phyloP scores from a whole-genome alignment of 2,797 vertebrate genomes.

The Hephaestus fuliginosus region DNA sequence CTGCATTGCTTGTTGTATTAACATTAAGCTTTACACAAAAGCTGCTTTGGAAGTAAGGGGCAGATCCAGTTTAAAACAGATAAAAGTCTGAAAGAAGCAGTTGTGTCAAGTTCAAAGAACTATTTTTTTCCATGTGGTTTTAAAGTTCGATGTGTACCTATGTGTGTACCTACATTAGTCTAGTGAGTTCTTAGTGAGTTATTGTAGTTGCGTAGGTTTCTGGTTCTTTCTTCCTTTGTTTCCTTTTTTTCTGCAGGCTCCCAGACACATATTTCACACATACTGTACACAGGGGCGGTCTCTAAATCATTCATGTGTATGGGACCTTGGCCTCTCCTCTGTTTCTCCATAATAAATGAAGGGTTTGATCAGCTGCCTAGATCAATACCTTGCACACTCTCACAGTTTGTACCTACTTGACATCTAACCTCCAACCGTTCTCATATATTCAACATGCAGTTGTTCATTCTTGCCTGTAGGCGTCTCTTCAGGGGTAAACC shows the following conservation, averaged over 20 bases:
- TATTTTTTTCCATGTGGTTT: constrained; percentile 9
- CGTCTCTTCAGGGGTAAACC: constrained; percentile 1
- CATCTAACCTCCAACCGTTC: constrained; percentile 63
- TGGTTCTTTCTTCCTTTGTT: constrained; percentile 11
- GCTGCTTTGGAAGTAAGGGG: not conserved
- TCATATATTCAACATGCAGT: constrained; percentile 34
- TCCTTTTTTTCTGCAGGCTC: not conserved
- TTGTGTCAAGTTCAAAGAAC: constrained; percentile 2
- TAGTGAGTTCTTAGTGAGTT: not conserved
- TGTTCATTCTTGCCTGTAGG: not conserved
- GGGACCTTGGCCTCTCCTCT: constrained; percentile 38
- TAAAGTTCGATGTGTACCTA: not conserved
- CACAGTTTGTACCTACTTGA: constrained; percentile 67
- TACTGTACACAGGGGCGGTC: constrained; percentile 21
- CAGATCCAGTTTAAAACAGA: not conserved
- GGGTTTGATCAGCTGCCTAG: constrained; percentile 68
- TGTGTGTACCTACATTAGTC: constrained; percentile 5
- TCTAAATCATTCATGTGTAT: constrained; percentile 67
- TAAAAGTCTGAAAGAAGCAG: constrained; percentile 11
- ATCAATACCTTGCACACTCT: constrained; percentile 64
- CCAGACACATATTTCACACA: constrained; percentile 6
- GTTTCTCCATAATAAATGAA: constrained; percentile 69
- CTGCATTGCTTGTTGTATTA: constrained; percentile 11
- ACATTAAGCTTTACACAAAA: not conserved
- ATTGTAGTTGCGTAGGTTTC: not conserved